Conservation (phyloP, 2,113 vertebrate species). For the Blennius ocellaris region DNA sequence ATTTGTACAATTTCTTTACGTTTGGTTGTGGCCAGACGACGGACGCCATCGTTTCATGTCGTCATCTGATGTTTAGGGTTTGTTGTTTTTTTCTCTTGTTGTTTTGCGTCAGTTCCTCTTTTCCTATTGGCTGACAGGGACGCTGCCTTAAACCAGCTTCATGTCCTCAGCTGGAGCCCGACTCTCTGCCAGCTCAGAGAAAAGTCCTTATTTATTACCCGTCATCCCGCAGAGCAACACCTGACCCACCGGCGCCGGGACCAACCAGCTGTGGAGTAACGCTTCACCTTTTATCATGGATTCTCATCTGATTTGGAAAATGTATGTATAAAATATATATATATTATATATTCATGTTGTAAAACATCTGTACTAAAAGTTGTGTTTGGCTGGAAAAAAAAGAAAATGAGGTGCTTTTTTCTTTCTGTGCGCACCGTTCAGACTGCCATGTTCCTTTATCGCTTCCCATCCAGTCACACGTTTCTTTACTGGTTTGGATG, state of each 20-base stretch:
- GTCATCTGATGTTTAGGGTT: slow-evolving; percentile 67
- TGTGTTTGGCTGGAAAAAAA: slow-evolving; percentile 67
- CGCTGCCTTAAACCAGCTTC: slow-evolving; percentile 92
- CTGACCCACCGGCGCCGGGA: slow-evolving; percentile 60
- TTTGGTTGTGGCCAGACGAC: slow-evolving; percentile 76
- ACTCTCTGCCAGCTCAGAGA: slow-evolving; percentile 76
- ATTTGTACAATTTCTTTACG: slow-evolving; percentile 89
- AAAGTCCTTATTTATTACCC: slow-evolving; percentile 83
- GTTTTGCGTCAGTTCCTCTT: slow-evolving; percentile 90
- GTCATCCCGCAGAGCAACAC: slow-evolving; percentile 62
- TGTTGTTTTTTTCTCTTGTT: slow-evolving; percentile 29
- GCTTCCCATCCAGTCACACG: slow-evolving; percentile 48
- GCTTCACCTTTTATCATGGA: slow-evolving; percentile 42
- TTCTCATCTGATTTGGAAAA: slow-evolving; percentile 75
- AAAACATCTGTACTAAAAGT: slow-evolving; percentile 81
- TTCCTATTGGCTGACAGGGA: slow-evolving; percentile 91
- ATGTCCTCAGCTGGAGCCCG: slow-evolving; percentile 77
- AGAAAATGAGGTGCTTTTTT: slow-evolving; percentile 61
- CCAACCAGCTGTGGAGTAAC: slow-evolving; percentile 44
- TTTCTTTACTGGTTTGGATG: slow-evolving; percentile 49
- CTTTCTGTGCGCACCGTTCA: slow-evolving; percentile 63
- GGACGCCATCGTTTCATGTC: slow-evolving; percentile 89
- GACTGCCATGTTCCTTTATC: slow-evolving; percentile 55
- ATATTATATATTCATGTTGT: slow-evolving; percentile 84
- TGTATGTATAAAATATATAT: slow-evolving; percentile 78